Base-by-base conservation (phyloP, 2,888 invertebrate genomes). In the Odontomyia ornata region DNA sequence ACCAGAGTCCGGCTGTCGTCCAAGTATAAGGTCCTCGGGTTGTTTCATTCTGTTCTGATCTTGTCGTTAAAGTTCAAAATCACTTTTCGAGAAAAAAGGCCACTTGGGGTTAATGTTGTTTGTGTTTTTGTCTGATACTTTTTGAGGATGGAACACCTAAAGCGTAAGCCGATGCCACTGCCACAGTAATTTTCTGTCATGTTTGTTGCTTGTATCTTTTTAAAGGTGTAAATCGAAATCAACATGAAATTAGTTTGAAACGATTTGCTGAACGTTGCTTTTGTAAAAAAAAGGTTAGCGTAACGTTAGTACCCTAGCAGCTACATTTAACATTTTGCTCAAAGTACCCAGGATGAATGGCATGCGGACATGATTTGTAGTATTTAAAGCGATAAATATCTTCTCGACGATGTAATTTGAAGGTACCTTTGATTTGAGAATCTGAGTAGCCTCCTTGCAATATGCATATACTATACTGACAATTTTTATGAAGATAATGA, bases 91-190 rank as follows among this genome's bases (percentile, higher is more conserved):
- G 60, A 64, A 78, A 36, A 73, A 75, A 72, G 78, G 78, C 77
- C 78, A 67, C 60, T 67, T n/a, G 25, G 52, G 78, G 78, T 78
- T 78, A 78, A 78, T 78, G 78, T 77, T 78, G 78, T 77, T 78
- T 78, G 78, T 77, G 77, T 78, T 73, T 73, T 73, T 60, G 75
- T 77, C 72, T 71, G 78, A 71, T 77, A 77, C 76, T 52, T 56
- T 30, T 43, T 25, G 27, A 56, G 28, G 28, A 57, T 60, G 78
- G 77, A 77, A 78, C 78, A 78, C 78, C 78, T 78, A 72, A 78
- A 78, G 75, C 78, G 77, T 78, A 78, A 77, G 78, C 77, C 77
- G 78, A 77, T 78, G 77, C 78, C 77, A 78, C 78, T 77, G 77
- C 60, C 73, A 67, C 75, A 77, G 77, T 75, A 78, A 77, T 78